Base-by-base conservation (phyloP, 2,888 invertebrate genomes). In the Lochmaea capreae region DNA sequence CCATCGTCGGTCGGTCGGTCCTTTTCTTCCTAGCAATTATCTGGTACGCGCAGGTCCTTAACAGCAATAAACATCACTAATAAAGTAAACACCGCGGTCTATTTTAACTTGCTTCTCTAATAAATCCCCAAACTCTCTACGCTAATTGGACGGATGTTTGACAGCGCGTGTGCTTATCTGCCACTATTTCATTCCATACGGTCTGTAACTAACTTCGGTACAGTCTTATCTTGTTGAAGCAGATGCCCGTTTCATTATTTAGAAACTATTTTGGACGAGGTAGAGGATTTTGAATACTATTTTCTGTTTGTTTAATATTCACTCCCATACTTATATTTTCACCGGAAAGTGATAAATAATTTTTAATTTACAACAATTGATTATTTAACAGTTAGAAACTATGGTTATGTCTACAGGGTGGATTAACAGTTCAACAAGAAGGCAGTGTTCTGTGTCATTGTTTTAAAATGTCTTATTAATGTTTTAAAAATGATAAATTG, bases 61-160 rank as follows among this genome's bases (percentile, higher is more conserved):
- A 80, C 83, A 84, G 83, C 59, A 83, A 84, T 84, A 84, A 84
- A 84, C 84, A 84, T 83, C 81, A 81, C 83, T 84, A 84, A 84
- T 85, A 84, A 84, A 85, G 83, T 83, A 85, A 85, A 85, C 84
- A 84, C 81, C 69, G 73, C 66, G 46, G 46, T 39, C 83, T 83
- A 83, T 83, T 84, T 85, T 82, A 83, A 82, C 84, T 81, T 82
- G 81, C 81, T 71, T 61, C 72, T 82, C 83, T 85, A 84, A 86
- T 86, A 86, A 86, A 86, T 86, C 84, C 83, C 82, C 81, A 84
- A 83, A 84, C 83, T 82, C n/a, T 26, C 81, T 8, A 33, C 83
- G 82, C 86, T 87, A 87, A 87, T 87, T 87, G 86, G 86, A 86
- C 85, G 84, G 85, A 85, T 85, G 85, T 86, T 86, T 86, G 86